These are phyloP conservation scores for Microchrysa polita DNA, from an alignment of 2,888 invertebrate species.

Conservation along the genomic window DNA sequence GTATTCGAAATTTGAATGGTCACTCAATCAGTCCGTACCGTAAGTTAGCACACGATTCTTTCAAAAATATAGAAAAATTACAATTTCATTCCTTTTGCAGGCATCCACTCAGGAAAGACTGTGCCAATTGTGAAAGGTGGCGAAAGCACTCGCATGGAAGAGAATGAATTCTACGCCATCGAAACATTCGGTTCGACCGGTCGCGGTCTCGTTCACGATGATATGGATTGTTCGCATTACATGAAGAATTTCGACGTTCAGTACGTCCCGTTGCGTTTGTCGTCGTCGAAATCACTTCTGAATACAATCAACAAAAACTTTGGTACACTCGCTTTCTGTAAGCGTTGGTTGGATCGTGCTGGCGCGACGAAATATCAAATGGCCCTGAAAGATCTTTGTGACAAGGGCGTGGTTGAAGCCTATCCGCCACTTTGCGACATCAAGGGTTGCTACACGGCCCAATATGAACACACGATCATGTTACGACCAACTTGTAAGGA, in stretches of 20 bases:
- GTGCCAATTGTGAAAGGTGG: conserved; percentile 99
- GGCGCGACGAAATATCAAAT: conserved; percentile 98
- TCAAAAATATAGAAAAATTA: not conserved
- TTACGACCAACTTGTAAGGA: conserved; percentile 98
- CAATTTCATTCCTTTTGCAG: conserved; percentile 60
- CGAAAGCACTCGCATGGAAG: conserved; percentile 98
- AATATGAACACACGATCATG: conserved; percentile 98
- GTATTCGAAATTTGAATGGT: conserved; percentile 97
- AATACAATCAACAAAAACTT: conserved; percentile 96
- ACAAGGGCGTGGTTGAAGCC: conserved; percentile 96
- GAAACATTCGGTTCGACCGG: conserved; percentile 99
- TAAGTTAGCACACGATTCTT: conserved; percentile 66
- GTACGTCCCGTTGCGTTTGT: conserved; percentile 90
- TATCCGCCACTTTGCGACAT: conserved; percentile 98
- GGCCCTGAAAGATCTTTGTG: conserved; percentile 98
- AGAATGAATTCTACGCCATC: conserved; percentile 98
- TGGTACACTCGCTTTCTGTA: conserved; percentile 97
- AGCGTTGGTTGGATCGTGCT: conserved; percentile 97
- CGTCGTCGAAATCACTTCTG: conserved; percentile 91
- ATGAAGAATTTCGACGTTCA: conserved; percentile 98
- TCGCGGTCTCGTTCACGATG: conserved; percentile 93
- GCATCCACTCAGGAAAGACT: conserved; percentile 96
- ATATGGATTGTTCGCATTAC: conserved; percentile 99
- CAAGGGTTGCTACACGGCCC: conserved; percentile 98
- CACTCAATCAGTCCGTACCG: conserved; percentile 99